phyloP scores from a whole-genome alignment of 2,888 invertebrate genomes.

The Drosophila pullipes region DNA sequence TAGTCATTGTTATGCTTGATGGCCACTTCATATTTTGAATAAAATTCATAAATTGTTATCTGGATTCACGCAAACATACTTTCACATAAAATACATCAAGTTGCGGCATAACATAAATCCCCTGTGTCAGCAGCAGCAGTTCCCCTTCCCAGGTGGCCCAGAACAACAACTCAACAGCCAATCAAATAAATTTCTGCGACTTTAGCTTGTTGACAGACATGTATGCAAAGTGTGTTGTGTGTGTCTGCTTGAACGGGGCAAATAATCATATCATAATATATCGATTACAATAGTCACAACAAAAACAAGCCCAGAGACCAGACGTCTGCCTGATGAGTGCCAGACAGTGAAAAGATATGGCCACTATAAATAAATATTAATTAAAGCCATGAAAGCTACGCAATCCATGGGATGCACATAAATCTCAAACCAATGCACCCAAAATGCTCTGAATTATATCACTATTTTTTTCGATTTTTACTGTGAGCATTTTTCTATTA shows the following conservation, averaged over 20 bases:
- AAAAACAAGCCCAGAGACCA: slow-evolving; percentile 26
- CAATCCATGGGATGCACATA: slow-evolving; percentile 38
- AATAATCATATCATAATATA: slow-evolving; percentile 52
- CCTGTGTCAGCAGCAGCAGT: slow-evolving; percentile 27
- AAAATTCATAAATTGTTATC: slow-evolving; percentile 55
- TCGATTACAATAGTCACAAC: slow-evolving; percentile 60
- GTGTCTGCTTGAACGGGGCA: slow-evolving; percentile 2
- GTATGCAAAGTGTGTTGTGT: slow-evolving; percentile 16
- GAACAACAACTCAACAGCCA: slow-evolving; percentile 46
- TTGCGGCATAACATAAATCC: slow-evolving; percentile 59
- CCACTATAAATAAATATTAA: slow-evolving; percentile 73
- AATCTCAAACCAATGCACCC: slow-evolving; percentile 47
- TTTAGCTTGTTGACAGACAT: slow-evolving; percentile 6
- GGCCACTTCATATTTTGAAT: slow-evolving; percentile 33
- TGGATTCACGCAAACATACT: slow-evolving; percentile 52
- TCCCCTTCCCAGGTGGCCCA: slow-evolving; percentile 6
- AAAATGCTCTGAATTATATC: slow-evolving; percentile 21
- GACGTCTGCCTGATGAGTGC: background rate
- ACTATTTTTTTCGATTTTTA: slow-evolving; percentile 18
- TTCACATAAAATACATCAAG: slow-evolving; percentile 64
- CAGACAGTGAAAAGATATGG: slow-evolving; percentile 20
- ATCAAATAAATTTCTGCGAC: slow-evolving; percentile 58
- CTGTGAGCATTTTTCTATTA: slow-evolving; percentile 6
- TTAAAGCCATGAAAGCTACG: slow-evolving; percentile 50
- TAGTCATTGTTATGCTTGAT: slow-evolving; percentile 43